phyloP scores from a whole-genome alignment of 1,140 invertebrate species.

The Orius insidiosus region DNA sequence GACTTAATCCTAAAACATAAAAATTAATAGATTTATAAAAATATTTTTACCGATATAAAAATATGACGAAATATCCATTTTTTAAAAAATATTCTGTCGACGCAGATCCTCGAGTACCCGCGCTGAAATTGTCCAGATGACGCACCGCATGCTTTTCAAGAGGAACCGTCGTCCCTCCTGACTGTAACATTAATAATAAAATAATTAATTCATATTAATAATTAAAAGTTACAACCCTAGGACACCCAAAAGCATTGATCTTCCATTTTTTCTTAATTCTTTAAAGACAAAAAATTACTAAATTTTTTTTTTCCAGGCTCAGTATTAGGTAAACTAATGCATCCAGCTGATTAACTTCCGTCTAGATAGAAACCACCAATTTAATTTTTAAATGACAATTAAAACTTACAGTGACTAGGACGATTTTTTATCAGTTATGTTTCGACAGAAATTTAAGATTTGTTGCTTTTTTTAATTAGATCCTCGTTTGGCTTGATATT shows the following conservation, averaged over 20 bases:
- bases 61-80: constrained; percentile 59
- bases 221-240: constrained; percentile 7
- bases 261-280: too few species aligned
- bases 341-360: too few species aligned
- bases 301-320: too few species aligned
- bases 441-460: constrained; percentile 49
- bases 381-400: constrained; percentile 5
- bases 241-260: too few species aligned
- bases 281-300: too few species aligned
- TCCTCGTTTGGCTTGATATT: constrained; percentile 26
- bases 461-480: constrained; percentile 48
- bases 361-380: not conserved
- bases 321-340: too few species aligned
- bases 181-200: constrained; percentile 40
- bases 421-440: constrained; percentile 48
- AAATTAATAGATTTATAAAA: constrained; percentile 1
- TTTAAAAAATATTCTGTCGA: constrained; percentile 92
- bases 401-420: constrained; percentile 55
- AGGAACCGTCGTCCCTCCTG: constrained; percentile 91
- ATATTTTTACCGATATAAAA: constrained; percentile 42
- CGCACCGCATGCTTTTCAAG: constrained; percentile 92
- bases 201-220: constrained; percentile 12
- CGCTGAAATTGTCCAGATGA: constrained; percentile 97
- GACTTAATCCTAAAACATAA: constrained; percentile 44
- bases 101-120: constrained; percentile 80